These are phyloP conservation scores for Ceramica pisi DNA, from an alignment of 2,888 invertebrate species.

Conservation along the genomic window DNA sequence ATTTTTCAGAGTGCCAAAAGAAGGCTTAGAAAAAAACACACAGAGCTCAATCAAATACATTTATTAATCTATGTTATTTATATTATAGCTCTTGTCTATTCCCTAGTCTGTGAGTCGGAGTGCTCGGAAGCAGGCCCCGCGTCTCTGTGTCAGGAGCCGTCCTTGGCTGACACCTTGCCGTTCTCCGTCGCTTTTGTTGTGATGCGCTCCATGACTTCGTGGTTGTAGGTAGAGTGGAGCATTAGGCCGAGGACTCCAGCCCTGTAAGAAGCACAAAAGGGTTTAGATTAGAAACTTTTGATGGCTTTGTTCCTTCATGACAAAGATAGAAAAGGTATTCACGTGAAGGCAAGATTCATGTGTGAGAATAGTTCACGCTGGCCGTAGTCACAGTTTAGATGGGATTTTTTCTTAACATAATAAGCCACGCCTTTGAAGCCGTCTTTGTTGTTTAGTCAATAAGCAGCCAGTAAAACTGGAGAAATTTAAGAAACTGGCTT, in stretches of 20 bases:
- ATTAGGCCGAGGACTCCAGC: slow-evolving; percentile 98
- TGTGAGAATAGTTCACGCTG: too few species aligned
- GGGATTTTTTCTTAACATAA: too few species aligned
- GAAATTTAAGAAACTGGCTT: too few species aligned
- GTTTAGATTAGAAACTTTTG: background rate
- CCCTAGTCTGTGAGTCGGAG: slow-evolving; percentile 39
- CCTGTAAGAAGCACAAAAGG: slow-evolving; percentile 81
- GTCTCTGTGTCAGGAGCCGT: slow-evolving; percentile 78
- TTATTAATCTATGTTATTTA: slow-evolving; percentile 51
- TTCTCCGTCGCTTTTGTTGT: slow-evolving; percentile 84
- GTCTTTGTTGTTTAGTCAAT: too few species aligned
- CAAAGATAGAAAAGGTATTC: too few species aligned
- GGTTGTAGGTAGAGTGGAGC: slow-evolving; percentile 99
- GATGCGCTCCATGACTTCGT: slow-evolving; percentile 95
- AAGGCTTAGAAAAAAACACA: too few species aligned
- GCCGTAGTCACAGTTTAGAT: too few species aligned
- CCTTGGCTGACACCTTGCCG: slow-evolving; percentile 78
- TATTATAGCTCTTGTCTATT: slow-evolving; percentile 40
- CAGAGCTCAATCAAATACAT: slow-evolving; percentile 38
- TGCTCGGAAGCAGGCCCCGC: slow-evolving; percentile 29
- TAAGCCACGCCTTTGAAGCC: too few species aligned
- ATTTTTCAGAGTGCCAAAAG: too few species aligned
- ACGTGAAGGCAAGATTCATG: too few species aligned
- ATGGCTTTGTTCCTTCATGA: too few species aligned
- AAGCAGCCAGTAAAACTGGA: too few species aligned